Conservation (phyloP, 2,888 invertebrate genomes). For the Drosophila mettleri region DNA sequence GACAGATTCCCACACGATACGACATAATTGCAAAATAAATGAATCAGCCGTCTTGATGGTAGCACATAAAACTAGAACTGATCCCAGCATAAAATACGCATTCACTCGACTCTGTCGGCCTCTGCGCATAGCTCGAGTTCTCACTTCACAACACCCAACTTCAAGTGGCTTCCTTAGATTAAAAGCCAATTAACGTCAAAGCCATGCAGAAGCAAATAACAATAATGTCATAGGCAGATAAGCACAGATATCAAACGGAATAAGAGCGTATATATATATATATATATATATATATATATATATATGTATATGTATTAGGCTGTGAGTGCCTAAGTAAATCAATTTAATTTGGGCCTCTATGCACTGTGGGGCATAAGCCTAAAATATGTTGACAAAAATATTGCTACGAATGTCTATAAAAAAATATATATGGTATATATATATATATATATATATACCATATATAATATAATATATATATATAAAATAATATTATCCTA, state of each 20-base stretch:
- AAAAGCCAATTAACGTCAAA: conserved; percentile 52
- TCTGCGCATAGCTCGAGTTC: not conserved
- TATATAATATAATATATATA: too few relatives aligned
- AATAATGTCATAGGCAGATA: conserved; percentile 11
- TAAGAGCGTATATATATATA: not conserved
- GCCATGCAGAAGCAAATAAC: conserved; percentile 12
- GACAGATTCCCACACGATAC: not conserved
- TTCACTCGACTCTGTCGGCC: not conserved
- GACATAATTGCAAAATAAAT: conserved; percentile 9
- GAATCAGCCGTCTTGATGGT: not conserved
- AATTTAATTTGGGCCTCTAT: conserved; percentile 8
- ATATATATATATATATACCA: too few relatives aligned
- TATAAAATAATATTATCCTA: too few relatives aligned
- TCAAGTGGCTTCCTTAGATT: conserved; percentile 43
- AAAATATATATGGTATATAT: too few relatives aligned
- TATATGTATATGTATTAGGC: not conserved
- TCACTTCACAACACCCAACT: not conserved
- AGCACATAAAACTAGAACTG: not conserved
- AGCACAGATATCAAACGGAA: conserved; percentile 16
- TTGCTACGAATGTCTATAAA: too few relatives aligned
- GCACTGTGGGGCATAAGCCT: not conserved
- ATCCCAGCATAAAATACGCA: conserved; percentile 1
- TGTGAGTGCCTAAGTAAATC: conserved; percentile 9
- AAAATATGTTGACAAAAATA: not conserved
- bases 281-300: not conserved